Conservation (phyloP, 2,888 invertebrate species). For the Dorcus parallelipipedus region DNA sequence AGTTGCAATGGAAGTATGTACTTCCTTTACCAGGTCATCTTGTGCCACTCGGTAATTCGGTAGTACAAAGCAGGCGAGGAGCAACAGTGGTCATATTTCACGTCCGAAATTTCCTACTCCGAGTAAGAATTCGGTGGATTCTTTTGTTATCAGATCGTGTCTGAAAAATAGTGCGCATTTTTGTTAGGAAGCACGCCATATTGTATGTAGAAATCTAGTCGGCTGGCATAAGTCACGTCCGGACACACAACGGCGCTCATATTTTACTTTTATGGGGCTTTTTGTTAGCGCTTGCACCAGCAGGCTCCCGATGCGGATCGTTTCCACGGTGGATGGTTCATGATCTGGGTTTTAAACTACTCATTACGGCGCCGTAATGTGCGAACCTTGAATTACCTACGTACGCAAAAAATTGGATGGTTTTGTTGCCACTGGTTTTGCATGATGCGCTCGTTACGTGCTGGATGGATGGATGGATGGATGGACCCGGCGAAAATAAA, state of each 20-base stretch:
- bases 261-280: constrained; percentile 32
- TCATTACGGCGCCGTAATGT: constrained; percentile 13
- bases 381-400: background rate
- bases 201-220: constrained; percentile 19
- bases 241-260: constrained; percentile 26
- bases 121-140: constrained; percentile 4
- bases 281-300: constrained; percentile 17
- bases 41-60: too few relatives aligned
- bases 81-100: background rate
- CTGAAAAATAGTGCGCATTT: constrained; percentile 24
- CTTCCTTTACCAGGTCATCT: too few relatives aligned
- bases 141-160: constrained; percentile 25
- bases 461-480: too few relatives aligned
- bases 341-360: constrained; percentile 20
- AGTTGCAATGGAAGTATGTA: too few relatives aligned
- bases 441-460: too few relatives aligned
- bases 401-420: background rate
- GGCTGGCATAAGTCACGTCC: constrained; percentile 29
- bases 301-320: constrained; percentile 15
- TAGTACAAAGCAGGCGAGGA: too few relatives aligned
- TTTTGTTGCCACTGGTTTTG: too few relatives aligned
- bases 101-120: background rate
- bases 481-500: too few relatives aligned
- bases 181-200: constrained; percentile 17
- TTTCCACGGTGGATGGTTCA: constrained; percentile 19